Evolutionary conservation across 35 echinoderm and acorn worm species (phyloP).

Genomic region (Apostichopus parvimensis): DNA sequence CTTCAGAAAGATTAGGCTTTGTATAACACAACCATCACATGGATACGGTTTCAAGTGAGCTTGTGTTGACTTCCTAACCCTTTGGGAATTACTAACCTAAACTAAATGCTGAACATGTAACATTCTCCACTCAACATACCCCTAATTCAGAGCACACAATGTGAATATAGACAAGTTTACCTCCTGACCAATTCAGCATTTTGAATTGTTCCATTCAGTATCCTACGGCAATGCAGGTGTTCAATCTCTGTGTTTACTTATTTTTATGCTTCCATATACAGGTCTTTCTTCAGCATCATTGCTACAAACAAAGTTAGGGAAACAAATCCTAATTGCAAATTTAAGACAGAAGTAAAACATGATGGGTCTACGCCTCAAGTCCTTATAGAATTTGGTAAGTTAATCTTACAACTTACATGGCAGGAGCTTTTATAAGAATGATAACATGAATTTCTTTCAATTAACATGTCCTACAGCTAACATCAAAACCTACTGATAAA

Average conservation of each 20-base stretch:
- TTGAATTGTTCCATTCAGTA: neutral
- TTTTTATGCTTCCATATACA: neutral
- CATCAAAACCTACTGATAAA: too few species aligned
- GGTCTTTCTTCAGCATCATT: conserved; percentile 49
- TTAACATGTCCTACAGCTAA: too few species aligned
- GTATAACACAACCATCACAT: too few species aligned
- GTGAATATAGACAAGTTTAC: neutral
- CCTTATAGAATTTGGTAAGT: conserved; percentile 60
- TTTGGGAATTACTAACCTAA: too few species aligned
- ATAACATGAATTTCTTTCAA: too few species aligned
- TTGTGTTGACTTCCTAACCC: too few species aligned
- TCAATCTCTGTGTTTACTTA: neutral
- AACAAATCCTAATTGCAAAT: conserved; percentile 57
- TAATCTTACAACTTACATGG: neutral
- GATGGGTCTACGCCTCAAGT: conserved; percentile 48
- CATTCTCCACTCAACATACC: too few species aligned
- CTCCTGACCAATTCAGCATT: neutral
- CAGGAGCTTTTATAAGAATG: too few species aligned
- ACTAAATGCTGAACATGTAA: too few species aligned
- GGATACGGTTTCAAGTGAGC: too few species aligned
- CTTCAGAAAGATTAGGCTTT: too few species aligned
- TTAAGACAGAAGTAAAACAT: conserved; percentile 40
- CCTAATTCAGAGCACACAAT: too few species aligned
- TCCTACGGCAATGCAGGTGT: neutral
- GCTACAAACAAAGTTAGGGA: conserved; percentile 44